Percentiles rank a stretch among this genome's conserved stretches.
phyloP scores from a whole-genome alignment of 2,113 vertebrate genomes.

The Elephantulus edwardii region DNA sequence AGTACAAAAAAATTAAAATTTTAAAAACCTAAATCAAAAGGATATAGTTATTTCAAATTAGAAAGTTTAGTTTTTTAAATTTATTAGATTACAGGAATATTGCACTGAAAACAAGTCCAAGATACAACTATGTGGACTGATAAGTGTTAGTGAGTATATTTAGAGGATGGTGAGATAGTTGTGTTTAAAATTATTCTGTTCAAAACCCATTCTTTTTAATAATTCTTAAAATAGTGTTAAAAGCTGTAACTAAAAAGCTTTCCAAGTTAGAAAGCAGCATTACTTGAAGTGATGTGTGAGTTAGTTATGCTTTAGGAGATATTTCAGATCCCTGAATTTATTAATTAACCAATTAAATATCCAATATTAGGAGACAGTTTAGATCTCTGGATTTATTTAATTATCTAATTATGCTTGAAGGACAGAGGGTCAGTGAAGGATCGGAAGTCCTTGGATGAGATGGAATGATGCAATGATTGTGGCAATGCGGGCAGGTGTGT shows the following conservation, averaged over 20 bases:
- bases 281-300: background rate
- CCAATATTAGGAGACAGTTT: too few species aligned
- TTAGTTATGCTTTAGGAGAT: background rate
- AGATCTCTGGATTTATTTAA: too few species aligned
- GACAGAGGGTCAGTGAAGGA: too few species aligned
- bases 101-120: conserved; percentile 17
- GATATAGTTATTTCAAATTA: background rate
- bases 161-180: background rate
- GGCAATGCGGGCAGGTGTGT: too few species aligned
- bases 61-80: conserved; percentile 10
- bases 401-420: too few species aligned
- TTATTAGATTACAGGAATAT: conserved; percentile 2
- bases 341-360: too few species aligned
- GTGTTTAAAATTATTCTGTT: conserved; percentile 10
- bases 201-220: conserved; percentile 42
- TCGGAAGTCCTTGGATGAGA: too few species aligned
- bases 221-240: conserved; percentile 34
- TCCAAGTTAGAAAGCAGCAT: background rate
- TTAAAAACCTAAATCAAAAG: background rate
- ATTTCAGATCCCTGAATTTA: background rate
- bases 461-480: too few species aligned
- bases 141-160: background rate
- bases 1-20: background rate
- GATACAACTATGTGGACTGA: background rate
- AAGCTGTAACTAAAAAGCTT: conserved; percentile 23